A percentile compares a stretch with the other conserved stretches of the same genome.
Evolutionary conservation across 2,888 invertebrate species (phyloP).

Genomic region (Scaptomyza tumidula): DNA sequence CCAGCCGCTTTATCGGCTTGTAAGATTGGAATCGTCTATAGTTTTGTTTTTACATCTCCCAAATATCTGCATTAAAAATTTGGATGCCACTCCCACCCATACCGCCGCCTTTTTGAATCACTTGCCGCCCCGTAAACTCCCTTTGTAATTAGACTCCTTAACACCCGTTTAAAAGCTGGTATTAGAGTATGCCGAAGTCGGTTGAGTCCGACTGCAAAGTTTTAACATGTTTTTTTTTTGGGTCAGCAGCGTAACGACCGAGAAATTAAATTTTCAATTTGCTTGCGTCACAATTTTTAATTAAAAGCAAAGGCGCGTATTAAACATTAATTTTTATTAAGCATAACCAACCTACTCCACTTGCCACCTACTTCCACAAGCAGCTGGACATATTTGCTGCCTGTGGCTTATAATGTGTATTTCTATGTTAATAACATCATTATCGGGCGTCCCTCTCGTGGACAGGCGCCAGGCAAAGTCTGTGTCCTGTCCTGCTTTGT

Average conservation of each 20-base stretch:
- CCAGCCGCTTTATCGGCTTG: no score
- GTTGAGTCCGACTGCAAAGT: no score
- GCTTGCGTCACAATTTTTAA: constrained; percentile 70
- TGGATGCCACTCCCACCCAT: no score
- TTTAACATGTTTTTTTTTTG: constrained; percentile 37
- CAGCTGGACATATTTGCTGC: constrained; percentile 16
- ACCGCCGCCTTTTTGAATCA: no score
- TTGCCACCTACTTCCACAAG: not conserved
- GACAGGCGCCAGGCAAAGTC: constrained; percentile 19
- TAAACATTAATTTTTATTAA: constrained; percentile 74
- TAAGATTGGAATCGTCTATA: no score
- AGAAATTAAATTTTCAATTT: constrained; percentile 67
- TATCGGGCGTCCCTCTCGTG: constrained; percentile 43
- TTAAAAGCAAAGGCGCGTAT: constrained; percentile 70
- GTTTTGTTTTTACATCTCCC: no score
- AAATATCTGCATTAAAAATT: no score
- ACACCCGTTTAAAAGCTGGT: no score
- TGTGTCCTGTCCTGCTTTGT: not conserved
- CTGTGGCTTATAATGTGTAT: constrained; percentile 68
- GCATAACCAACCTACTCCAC: constrained; percentile 4
- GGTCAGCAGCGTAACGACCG: constrained; percentile 46
- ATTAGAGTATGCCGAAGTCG: no score
- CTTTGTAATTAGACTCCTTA: no score
- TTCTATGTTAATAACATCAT: constrained; percentile 76
- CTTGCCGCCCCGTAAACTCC: no score